Evolutionary conservation across 2,113 vertebrate genomes (phyloP), one percentile per base, ranked within the genome.

Genomic region (Bombycilla garrulus): DNA sequence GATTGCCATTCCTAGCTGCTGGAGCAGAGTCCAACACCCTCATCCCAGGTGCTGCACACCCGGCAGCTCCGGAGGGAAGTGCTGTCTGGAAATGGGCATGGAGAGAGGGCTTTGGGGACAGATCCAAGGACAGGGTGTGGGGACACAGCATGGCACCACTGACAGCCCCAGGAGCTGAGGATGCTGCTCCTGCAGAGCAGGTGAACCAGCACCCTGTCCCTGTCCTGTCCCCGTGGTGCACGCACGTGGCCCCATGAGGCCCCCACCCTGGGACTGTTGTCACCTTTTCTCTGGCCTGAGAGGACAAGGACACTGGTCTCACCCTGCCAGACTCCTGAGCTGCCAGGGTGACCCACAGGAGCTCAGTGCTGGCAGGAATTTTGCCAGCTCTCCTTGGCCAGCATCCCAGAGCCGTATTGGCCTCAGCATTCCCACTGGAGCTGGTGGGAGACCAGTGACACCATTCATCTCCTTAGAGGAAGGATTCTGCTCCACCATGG

Each of bases 221-320:
- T 81, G n/a, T 60, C 56, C 44, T 38, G 58, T 56, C 35, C 56
- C 56, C 5, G 15, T 13, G 20, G 58, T 14, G 2, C 35, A 14
- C 11, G 9, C 23, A 38, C 0, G 0, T 23, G 35, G 26, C 35
- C 12, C 28, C 0, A 0, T 35, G 53, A 47, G 11, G 47, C 15
- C 26, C 7, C 9, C 33, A 18, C 1, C 15, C 1, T 0, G 22
- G 25, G 13, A 19, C 42, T 40, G 19, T 3, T 25, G 53, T 20
- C 65, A 61, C 25, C 28, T 60, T 21, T 16, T 35, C 35, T n/a
- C 44, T 12, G 29, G 22, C 44, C 81, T n/a, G 45, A 73, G n/a
- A 42, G 51, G 38, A 70, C 4, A 38, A 36, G 23, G 51, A 36
- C 45, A 3, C 26, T 19, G 69, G 10, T 28, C 8, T 64, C 23